These are phyloP conservation scores for Zaprionus lachaisei DNA, from an alignment of 1,140 invertebrate species.

Conservation along the genomic window DNA sequence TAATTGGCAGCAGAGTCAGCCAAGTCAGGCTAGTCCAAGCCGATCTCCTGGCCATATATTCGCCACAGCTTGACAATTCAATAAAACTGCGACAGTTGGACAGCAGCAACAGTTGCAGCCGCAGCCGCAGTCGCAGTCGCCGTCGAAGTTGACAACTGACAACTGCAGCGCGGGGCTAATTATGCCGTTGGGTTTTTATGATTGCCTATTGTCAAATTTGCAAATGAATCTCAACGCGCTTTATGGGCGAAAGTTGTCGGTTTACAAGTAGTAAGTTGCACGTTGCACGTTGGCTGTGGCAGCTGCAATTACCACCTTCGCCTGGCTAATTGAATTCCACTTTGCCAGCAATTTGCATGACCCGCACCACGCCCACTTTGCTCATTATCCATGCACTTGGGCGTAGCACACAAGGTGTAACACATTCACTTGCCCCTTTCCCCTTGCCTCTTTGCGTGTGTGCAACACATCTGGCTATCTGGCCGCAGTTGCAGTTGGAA, in stretches of 20 bases:
- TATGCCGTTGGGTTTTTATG: slow-evolving; percentile 51
- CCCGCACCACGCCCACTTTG: slow-evolving; percentile 28
- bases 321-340: slow-evolving; percentile 50
- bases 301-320: slow-evolving; percentile 18
- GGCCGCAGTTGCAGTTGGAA: slow-evolving; percentile 30
- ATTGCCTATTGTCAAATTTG: slow-evolving; percentile 44
- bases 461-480: slow-evolving; percentile 33
- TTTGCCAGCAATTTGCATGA: slow-evolving; percentile 46
- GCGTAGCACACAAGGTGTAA: background rate
- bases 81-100: slow-evolving; percentile 59
- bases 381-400: slow-evolving; percentile 33
- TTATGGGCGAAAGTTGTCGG: slow-evolving; percentile 53
- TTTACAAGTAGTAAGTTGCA: slow-evolving; percentile 26
- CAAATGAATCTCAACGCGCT: slow-evolving; percentile 42
- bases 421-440: background rate
- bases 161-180: slow-evolving; percentile 30
- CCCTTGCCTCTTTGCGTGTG: background rate
- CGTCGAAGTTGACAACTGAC: slow-evolving; percentile 16
- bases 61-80: slow-evolving; percentile 58
- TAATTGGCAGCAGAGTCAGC: slow-evolving; percentile 74
- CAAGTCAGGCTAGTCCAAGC: slow-evolving; percentile 27
- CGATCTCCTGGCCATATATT: slow-evolving; percentile 45
- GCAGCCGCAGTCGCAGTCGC: slow-evolving; percentile 9
- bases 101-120: slow-evolving; percentile 30
- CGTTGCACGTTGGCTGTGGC: slow-evolving; percentile 16